These are phyloP conservation scores for Ormyrus pomaceus DNA, from an alignment of 2,888 invertebrate genomes.

Conservation along the genomic window DNA sequence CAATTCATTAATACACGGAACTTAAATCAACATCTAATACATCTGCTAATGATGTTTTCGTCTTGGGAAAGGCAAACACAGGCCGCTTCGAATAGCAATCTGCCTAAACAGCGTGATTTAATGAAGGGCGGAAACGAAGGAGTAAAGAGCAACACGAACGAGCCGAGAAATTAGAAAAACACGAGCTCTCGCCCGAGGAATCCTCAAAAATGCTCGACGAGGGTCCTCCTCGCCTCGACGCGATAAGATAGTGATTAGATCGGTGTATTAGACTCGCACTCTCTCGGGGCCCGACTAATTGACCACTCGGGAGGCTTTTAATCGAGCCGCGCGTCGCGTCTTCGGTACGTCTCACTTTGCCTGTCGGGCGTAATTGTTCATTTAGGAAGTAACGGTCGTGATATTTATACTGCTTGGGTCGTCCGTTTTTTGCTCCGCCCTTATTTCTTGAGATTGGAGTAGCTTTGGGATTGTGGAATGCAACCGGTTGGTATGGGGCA, in stretches of 20 bases:
- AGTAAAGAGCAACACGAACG: neutral
- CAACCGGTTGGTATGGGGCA: too few relatives aligned
- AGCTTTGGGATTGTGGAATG: too few relatives aligned
- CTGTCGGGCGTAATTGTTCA: neutral
- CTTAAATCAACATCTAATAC: neutral
- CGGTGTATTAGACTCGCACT: neutral
- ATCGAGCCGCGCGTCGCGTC: conserved; percentile 16
- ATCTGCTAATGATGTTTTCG: conserved; percentile 11
- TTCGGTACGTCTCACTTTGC: conserved; percentile 18
- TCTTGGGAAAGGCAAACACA: neutral
- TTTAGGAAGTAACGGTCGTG: too few relatives aligned
- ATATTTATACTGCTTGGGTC: neutral
- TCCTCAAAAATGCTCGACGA: conserved; percentile 13
- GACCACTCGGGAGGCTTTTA: conserved; percentile 24
- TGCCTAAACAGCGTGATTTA: conserved; percentile 17
- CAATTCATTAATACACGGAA: neutral
- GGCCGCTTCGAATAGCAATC: conserved; percentile 7
- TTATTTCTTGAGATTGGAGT: neutral
- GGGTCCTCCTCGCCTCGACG: neutral
- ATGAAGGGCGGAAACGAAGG: neutral
- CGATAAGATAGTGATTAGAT: conserved; percentile 44
- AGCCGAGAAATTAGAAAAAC: conserved; percentile 29
- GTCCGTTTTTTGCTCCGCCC: neutral
- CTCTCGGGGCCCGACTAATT: conserved; percentile 11
- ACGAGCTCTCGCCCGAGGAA: neutral